A percentile compares a stretch with the other conserved stretches of the same genome.
Conservation (phyloP, 2,888 invertebrate species). For the Lamellibrachia satsuma region DNA sequence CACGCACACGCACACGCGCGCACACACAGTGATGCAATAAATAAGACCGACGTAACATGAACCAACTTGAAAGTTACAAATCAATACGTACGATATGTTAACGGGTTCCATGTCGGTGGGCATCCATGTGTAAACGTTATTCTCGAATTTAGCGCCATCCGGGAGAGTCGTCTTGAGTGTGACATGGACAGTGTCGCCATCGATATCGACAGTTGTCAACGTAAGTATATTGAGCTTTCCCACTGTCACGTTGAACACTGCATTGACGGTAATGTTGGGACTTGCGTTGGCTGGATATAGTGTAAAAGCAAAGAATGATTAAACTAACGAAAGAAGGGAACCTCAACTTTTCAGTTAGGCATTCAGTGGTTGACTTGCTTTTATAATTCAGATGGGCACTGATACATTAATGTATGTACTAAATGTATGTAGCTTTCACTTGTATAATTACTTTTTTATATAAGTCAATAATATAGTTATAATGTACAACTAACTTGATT, state of each 20-base stretch:
- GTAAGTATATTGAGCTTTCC: background rate
- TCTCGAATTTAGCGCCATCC: background rate
- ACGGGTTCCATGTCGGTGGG: background rate
- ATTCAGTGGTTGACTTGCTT: background rate
- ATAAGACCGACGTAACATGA: background rate
- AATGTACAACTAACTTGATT: no score
- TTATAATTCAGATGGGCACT: background rate
- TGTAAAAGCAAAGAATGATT: background rate
- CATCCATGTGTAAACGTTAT: conserved; percentile 17
- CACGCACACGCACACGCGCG: no score
- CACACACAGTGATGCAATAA: no score
- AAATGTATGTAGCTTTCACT: no score
- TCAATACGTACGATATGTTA: conserved; percentile 19
- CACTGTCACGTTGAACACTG: background rate
- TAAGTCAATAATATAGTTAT: no score
- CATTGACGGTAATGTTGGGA: background rate
- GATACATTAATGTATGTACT: no score
- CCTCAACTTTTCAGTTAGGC: background rate
- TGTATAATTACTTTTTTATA: no score
- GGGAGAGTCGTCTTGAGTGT: background rate
- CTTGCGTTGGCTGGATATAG: background rate
- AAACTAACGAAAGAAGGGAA: background rate
- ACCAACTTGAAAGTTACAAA: background rate
- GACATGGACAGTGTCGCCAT: background rate
- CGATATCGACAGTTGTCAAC: background rate